phyloP scores from a whole-genome alignment of 2,113 vertebrate species.

The Tragelaphus imberbis region DNA sequence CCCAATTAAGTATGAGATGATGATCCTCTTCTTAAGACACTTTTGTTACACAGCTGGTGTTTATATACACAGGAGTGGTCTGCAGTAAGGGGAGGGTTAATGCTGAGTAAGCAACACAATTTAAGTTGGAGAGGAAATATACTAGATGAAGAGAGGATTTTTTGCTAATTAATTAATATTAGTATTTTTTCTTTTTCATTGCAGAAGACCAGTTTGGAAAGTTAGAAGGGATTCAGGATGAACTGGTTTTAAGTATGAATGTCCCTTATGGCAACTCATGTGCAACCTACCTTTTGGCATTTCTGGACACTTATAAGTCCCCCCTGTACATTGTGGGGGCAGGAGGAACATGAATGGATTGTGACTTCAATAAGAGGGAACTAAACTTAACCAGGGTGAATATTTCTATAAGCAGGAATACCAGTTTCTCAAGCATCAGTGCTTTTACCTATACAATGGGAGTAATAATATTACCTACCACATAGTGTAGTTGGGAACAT shows the following conservation, averaged over 20 bases:
- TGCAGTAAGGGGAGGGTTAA: neutral
- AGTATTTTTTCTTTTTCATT: neutral
- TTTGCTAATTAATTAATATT: neutral
- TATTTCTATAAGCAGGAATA: neutral
- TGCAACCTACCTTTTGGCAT: neutral
- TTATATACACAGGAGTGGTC: neutral
- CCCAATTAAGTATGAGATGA: neutral
- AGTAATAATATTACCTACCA: neutral
- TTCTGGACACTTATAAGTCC: neutral
- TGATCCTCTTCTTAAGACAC: neutral
- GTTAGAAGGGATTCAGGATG: neutral
- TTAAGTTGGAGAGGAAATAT: neutral
- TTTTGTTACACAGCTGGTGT: neutral
- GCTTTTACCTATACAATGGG: neutral
- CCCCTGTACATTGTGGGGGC: neutral
- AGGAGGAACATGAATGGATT: neutral
- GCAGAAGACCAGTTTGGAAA: neutral
- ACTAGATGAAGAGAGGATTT: neutral
- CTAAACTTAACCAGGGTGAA: neutral
- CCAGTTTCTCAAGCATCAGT: neutral
- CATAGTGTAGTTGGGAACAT: neutral
- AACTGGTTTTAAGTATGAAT: neutral
- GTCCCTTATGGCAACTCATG: neutral
- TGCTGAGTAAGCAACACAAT: neutral
- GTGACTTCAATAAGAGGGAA: neutral